Evolutionary conservation across 2,797 vertebrate species (phyloP).

Genomic region (Naso thynnoides): DNA sequence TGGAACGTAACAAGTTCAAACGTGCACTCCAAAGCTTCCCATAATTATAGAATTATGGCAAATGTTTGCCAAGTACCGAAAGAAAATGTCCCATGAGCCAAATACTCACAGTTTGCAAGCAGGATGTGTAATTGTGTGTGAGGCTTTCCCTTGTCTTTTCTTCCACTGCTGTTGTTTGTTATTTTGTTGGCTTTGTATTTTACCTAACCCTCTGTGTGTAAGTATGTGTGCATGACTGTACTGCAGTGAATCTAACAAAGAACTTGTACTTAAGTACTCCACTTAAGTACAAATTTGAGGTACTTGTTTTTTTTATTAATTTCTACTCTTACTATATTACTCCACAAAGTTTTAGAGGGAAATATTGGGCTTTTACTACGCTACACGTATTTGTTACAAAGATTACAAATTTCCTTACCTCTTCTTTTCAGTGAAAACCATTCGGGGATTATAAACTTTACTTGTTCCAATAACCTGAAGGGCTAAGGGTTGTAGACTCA

Average conservation of each 20-base stretch:
- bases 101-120: not conserved
- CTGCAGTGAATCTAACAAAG: not conserved
- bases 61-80: slow-evolving; percentile 26
- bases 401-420: no score
- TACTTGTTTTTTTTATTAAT: not conserved
- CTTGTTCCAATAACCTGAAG: no score
- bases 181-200: slow-evolving; percentile 1
- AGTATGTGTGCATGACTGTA: not conserved
- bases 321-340: not conserved
- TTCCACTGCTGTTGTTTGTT: not conserved
- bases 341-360: not conserved
- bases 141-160: not conserved
- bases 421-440: no score
- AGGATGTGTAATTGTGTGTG: not conserved
- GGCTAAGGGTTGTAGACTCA: no score
- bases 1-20: slow-evolving; percentile 23
- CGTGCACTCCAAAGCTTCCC: slow-evolving; percentile 14
- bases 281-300: not conserved
- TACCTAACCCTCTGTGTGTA: not conserved
- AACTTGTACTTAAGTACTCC: not conserved
- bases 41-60: not conserved
- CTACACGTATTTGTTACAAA: no score
- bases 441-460: no score
- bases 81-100: not conserved
- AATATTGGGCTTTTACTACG: no score